Evolutionary conservation across 2,888 invertebrate genomes (phyloP).

Genomic region (Mimas tiliae): DNA sequence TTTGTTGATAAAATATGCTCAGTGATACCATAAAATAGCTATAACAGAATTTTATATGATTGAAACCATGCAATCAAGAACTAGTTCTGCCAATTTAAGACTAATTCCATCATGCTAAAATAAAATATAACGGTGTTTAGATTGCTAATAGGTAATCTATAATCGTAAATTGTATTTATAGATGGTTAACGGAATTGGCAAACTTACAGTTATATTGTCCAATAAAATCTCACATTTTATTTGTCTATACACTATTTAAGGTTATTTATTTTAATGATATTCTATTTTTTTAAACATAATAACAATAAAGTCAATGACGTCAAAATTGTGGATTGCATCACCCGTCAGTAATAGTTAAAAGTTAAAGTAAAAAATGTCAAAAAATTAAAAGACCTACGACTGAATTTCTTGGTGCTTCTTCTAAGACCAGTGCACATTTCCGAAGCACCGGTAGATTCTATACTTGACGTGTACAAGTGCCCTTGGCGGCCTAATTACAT

Average conservation of each 20-base stretch:
- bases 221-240: neutral
- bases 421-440: too few species aligned
- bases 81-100: neutral
- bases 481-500: too few species aligned
- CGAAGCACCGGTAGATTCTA: too few species aligned
- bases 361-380: too few species aligned
- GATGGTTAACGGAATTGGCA: neutral
- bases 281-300: neutral
- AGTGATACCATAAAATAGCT: neutral
- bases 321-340: too few species aligned
- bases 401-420: too few species aligned
- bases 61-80: neutral
- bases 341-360: too few species aligned
- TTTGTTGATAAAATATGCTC: too few species aligned
- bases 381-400: too few species aligned
- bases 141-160: slow-evolving; percentile 6
- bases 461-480: too few species aligned
- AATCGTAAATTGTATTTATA: neutral
- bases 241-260: too few species aligned
- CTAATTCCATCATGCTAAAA: neutral
- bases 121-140: neutral
- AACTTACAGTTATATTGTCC: neutral
- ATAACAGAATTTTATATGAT: neutral
- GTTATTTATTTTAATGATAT: neutral
- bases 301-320: neutral